Base-by-base conservation (phyloP, 2,888 invertebrate species). In the Clanis bilineata region DNA sequence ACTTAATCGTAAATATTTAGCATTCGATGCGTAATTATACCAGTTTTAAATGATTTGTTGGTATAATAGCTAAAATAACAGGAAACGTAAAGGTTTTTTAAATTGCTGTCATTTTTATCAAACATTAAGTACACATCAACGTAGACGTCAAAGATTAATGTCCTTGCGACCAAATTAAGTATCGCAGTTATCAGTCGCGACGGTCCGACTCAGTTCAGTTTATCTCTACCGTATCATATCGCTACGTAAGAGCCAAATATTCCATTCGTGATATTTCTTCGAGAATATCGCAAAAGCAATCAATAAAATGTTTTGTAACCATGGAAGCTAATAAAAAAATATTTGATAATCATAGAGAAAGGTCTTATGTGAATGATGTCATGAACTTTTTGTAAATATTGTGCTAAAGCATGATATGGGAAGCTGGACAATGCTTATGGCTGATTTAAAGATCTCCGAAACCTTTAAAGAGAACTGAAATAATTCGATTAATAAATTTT, bases 131-230 rank as follows among this genome's bases (percentile, higher is more conserved):
- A 23, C 25, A 23, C 39, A 58, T 51, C 9, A 38, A 47, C 18
- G 18, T 51, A 21, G 18, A 18, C 51, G 9, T 25, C 3, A 23
- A 56, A 38, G 12, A n/a, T 25, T 9, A 5, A 51, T 63, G 67
- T 59, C 61, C 71, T 71, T 69, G 63, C 45, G 3, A 3, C 5
- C 1, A n/a, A n/a, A n/a, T n/a, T n/a, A 62, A 64, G 62, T 66
- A 63, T 68, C 65, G 62, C 38, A 57, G 62, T 62, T 69, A 65
- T 68, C 63, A 64, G 36, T 23, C 38, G 28, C 64, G 36, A 25
- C 38, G 28, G 18, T 58, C 23, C 58, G 51, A 39, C 39, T 25
- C 18, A 18, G 9, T 15, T 38, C 21, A 32, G 18, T 23, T 58
- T 58, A 58, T 58, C 58, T 23, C n/a, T 58, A 12, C 21, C 51